Percentiles rank a stretch among this genome's conserved stretches.
These are phyloP conservation scores for Drosophila conformis DNA, from an alignment of 2,888 invertebrate genomes.

Conservation along the genomic window DNA sequence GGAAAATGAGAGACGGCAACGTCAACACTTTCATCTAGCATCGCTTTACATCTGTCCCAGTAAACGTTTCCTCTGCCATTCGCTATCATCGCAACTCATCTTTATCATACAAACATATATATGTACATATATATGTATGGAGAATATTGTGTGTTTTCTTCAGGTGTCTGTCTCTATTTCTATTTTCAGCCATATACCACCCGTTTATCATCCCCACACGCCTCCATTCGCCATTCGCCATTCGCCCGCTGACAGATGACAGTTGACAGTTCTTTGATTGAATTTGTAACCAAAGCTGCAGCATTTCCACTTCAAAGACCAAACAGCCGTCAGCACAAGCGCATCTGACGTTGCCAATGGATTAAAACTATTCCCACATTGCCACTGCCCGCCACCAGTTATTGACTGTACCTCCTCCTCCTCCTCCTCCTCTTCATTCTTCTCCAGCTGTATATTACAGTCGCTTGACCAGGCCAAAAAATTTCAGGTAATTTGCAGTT, in stretches of 20 bases:
- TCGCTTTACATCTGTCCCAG: slow-evolving; percentile 64
- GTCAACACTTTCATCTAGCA: slow-evolving; percentile 77
- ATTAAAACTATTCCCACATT: slow-evolving; percentile 10
- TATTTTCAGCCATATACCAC: slow-evolving; percentile 7
- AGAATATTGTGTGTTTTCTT: slow-evolving; percentile 23
- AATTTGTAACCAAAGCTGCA: slow-evolving; percentile 79
- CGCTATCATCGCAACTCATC: slow-evolving; percentile 32
- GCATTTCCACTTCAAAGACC: slow-evolving; percentile 76
- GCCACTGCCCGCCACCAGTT: neutral
- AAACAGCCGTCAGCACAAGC: slow-evolving; percentile 23
- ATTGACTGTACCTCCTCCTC: neutral
- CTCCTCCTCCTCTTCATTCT: neutral
- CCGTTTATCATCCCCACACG: neutral
- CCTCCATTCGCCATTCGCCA: neutral
- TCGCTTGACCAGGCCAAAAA: no score
- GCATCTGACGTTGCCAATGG: slow-evolving; percentile 19
- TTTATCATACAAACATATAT: slow-evolving; percentile 1
- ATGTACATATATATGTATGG: neutral
- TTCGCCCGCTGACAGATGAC: slow-evolving; percentile 33
- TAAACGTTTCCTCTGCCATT: slow-evolving; percentile 10
- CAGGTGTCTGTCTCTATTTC: slow-evolving; percentile 37
- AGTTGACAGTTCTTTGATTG: slow-evolving; percentile 78
- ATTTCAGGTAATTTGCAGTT: neutral
- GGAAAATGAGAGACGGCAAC: neutral
- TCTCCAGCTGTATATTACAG: no score